Percentiles rank a stretch among this genome's conserved stretches.
Conservation (phyloP, 2,888 invertebrate species). For the Cephonodes hylas region DNA sequence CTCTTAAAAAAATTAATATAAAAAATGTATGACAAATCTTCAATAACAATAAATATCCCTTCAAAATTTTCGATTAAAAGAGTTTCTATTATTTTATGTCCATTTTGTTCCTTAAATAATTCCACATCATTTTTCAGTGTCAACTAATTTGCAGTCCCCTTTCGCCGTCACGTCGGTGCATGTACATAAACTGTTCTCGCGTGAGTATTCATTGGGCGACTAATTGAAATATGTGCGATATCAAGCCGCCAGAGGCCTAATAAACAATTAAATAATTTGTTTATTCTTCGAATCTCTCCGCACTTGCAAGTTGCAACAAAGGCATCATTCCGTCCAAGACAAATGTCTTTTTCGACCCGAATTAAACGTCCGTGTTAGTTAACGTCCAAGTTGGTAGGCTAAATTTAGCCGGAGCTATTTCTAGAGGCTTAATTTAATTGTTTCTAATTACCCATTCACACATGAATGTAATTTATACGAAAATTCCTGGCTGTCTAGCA, state of each 20-base stretch:
- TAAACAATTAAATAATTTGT: slow-evolving; percentile 45
- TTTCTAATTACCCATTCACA: slow-evolving; percentile 45
- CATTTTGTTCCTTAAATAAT: too few relatives aligned
- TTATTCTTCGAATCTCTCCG: slow-evolving; percentile 39
- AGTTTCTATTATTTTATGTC: neutral
- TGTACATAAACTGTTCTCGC: slow-evolving; percentile 30
- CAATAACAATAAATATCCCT: too few relatives aligned
- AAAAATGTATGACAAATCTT: too few relatives aligned
- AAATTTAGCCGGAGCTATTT: slow-evolving; percentile 41
- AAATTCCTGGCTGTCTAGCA: slow-evolving; percentile 34
- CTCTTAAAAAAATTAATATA: too few relatives aligned
- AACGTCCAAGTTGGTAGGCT: slow-evolving; percentile 23
- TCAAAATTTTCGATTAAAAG: too few relatives aligned
- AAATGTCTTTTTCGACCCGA: neutral
- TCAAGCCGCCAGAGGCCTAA: slow-evolving; percentile 45
- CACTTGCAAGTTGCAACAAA: neutral
- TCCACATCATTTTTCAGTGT: neutral
- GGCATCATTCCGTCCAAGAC: neutral
- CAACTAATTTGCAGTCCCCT: slow-evolving; percentile 27
- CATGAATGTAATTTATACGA: slow-evolving; percentile 37
- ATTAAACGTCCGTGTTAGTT: neutral
- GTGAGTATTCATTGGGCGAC: slow-evolving; percentile 54
- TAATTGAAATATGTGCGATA: slow-evolving; percentile 70
- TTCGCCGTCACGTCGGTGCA: slow-evolving; percentile 30
- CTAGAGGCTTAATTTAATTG: slow-evolving; percentile 42